phyloP scores from a whole-genome alignment of 2,888 invertebrate species.

The Nezara viridula region DNA sequence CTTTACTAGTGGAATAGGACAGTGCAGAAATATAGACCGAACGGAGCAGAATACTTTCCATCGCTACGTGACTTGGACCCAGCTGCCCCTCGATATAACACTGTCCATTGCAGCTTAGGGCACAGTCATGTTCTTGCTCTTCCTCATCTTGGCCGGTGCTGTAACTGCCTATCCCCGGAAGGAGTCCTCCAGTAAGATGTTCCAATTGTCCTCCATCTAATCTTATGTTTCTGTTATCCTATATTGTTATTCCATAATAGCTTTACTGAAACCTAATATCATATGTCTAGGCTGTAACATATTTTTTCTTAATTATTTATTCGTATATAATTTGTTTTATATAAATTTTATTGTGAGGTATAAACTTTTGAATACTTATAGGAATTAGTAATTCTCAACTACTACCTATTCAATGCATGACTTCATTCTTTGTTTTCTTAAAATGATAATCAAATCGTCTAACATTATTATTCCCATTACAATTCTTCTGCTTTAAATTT shows the following conservation, averaged over 20 bases:
- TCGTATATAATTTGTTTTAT: not conserved
- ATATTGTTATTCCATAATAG: not conserved
- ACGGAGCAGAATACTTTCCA: not conserved
- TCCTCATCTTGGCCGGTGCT: slow-evolving; percentile 2
- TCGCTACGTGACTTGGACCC: slow-evolving; percentile 18
- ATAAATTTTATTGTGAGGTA: too few relatives aligned
- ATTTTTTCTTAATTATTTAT: too few relatives aligned
- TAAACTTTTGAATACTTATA: too few relatives aligned
- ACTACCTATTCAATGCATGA: too few relatives aligned
- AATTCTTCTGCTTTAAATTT: too few relatives aligned
- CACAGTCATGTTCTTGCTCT: slow-evolving; percentile 37
- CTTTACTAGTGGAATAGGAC: not conserved
- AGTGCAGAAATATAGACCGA: not conserved
- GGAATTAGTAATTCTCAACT: too few relatives aligned
- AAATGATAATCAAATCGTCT: too few relatives aligned
- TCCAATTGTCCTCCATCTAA: not conserved
- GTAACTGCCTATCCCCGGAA: not conserved
- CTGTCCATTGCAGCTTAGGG: not conserved
- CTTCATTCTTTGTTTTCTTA: too few relatives aligned
- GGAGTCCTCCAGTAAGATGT: not conserved
- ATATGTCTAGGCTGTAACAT: not conserved
- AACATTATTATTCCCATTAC: too few relatives aligned
- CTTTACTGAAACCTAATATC: not conserved
- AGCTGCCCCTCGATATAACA: not conserved
- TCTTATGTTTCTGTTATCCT: slow-evolving; percentile 4